Evolutionary conservation across 2,888 invertebrate species (phyloP).

Genomic region (Ernsta delagoae): DNA sequence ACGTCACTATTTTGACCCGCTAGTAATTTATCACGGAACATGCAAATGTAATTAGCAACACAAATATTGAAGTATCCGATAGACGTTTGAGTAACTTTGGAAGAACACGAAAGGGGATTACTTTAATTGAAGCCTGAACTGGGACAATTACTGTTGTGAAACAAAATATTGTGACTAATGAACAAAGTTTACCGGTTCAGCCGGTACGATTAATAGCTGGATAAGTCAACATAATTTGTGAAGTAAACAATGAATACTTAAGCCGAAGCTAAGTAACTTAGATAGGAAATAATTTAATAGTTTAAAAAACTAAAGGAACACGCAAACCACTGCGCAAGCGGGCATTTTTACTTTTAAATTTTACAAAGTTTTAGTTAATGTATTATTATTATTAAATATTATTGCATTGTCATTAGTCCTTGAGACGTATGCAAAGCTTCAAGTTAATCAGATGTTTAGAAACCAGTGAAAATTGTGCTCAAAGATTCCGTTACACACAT

Average conservation of each 20-base stretch:
- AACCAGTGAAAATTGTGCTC: too few relatives aligned
- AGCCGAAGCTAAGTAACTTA: background rate
- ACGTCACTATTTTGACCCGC: conserved; percentile 6
- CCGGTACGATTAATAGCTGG: conserved; percentile 1
- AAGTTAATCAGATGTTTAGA: too few relatives aligned
- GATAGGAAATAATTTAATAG: background rate
- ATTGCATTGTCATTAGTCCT: too few relatives aligned
- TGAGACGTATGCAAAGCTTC: too few relatives aligned
- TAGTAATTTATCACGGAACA: background rate
- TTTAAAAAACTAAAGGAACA: too few relatives aligned
- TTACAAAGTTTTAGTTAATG: too few relatives aligned
- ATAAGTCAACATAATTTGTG: background rate
- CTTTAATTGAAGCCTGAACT: background rate
- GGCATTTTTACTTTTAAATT: too few relatives aligned
- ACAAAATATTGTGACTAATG: conserved; percentile 15
- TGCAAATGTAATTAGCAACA: background rate
- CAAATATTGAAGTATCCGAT: conserved; percentile 5
- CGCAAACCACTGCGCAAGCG: too few relatives aligned
- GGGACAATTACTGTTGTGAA: conserved; percentile 13
- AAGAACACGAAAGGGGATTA: background rate
- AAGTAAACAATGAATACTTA: background rate
- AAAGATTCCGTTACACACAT: too few relatives aligned
- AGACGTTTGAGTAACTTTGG: conserved; percentile 1
- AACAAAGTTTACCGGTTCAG: conserved; percentile 13
- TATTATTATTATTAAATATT: too few relatives aligned